phyloP scores from a whole-genome alignment of 2,888 invertebrate genomes.

The Orthosia gothica region DNA sequence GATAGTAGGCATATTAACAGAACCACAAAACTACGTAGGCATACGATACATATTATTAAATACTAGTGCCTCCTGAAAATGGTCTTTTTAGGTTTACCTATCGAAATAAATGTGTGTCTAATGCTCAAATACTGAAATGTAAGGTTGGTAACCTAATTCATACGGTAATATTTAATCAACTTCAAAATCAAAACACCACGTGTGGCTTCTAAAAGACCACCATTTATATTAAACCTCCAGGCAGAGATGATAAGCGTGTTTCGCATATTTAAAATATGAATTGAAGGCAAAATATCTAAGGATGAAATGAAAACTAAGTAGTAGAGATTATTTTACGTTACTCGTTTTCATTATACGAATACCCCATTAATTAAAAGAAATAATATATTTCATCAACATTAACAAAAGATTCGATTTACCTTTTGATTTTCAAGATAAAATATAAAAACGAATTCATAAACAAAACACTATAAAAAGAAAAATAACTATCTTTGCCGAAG shows the following conservation, averaged over 20 bases:
- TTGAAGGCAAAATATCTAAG: too few species aligned
- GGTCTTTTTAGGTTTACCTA: constrained; percentile 1
- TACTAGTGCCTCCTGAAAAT: constrained; percentile 18
- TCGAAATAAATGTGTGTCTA: constrained; percentile 16
- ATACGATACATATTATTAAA: neutral
- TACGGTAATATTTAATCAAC: constrained; percentile 31
- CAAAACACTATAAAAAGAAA: too few species aligned
- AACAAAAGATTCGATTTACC: too few species aligned
- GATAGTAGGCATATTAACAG: constrained; percentile 22
- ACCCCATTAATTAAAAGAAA: too few species aligned
- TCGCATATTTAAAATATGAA: constrained; percentile 12
- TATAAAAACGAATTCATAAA: too few species aligned
- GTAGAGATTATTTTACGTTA: neutral
- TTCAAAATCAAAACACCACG: constrained; percentile 24
- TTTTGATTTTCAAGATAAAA: too few species aligned
- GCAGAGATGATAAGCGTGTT: constrained; percentile 12
- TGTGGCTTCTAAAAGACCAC: constrained; percentile 13
- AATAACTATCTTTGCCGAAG: too few species aligned
- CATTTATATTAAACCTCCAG: constrained; percentile 25
- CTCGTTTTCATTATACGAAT: neutral
- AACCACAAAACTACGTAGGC: neutral
- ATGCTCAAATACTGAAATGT: constrained; percentile 11
- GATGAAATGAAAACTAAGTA: constrained; percentile 1
- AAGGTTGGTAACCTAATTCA: constrained; percentile 2
- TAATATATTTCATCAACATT: too few species aligned